Conservation (phyloP, 2,888 invertebrate species). For the Parascotia fuliginaria region DNA sequence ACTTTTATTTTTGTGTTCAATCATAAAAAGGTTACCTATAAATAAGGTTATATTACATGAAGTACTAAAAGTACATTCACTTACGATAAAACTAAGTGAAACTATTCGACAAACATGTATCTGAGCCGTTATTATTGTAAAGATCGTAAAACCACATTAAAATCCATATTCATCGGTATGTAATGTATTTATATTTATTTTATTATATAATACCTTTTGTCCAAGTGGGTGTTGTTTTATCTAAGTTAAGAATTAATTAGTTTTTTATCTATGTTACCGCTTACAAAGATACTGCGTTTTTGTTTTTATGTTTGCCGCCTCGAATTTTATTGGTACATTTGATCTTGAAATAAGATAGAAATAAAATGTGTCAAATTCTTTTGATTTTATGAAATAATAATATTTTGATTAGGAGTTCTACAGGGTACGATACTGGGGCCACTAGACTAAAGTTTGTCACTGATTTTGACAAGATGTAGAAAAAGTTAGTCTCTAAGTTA, state of each 20-base stretch:
- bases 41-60: neutral
- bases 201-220: conserved; percentile 24
- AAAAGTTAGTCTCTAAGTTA: no score
- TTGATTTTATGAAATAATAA: conserved; percentile 9
- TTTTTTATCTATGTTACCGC: conserved; percentile 14
- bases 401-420: conserved; percentile 1
- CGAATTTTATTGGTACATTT: neutral
- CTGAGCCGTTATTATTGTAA: conserved; percentile 3
- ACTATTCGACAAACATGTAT: conserved; percentile 17
- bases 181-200: conserved; percentile 24
- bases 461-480: no score
- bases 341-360: neutral
- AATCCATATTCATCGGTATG: conserved; percentile 32
- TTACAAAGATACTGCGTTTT: neutral
- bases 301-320: conserved; percentile 16
- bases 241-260: conserved; percentile 30
- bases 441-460: no score
- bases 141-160: conserved; percentile 24
- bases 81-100: conserved; percentile 25
- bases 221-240: conserved; percentile 32
- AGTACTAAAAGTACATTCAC: conserved; percentile 3
- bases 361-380: neutral
- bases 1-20: neutral
- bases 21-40: neutral
- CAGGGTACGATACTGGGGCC: neutral